phyloP scores from a whole-genome alignment of 2,797 vertebrate species.

The Luscinia luscinia region DNA sequence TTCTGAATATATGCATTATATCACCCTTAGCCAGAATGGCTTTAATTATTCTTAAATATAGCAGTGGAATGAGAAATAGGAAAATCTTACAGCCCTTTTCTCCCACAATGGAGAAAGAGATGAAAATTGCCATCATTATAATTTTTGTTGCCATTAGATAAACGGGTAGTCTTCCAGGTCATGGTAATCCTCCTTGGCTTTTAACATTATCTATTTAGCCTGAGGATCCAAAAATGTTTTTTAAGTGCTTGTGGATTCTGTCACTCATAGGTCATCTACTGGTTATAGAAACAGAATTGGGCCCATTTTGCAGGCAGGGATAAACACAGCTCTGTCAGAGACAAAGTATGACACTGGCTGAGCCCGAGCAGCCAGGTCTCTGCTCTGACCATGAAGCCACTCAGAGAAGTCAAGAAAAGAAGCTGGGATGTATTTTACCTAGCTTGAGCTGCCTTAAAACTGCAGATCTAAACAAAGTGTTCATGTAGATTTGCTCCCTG shows the following conservation, averaged over 20 bases:
- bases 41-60: conserved; percentile 73
- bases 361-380: background rate
- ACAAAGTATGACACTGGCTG: background rate
- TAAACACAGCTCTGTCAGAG: background rate
- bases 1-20: conserved; percentile 68
- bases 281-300: background rate
- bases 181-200: conserved; percentile 12
- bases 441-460: background rate
- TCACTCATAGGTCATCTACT: background rate
- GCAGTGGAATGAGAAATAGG: conserved; percentile 53
- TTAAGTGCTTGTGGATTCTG: conserved; percentile 28
- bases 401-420: background rate
- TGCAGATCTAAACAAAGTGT: conserved; percentile 21
- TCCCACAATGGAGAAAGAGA: conserved; percentile 28
- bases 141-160: conserved; percentile 51
- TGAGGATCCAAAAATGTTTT: background rate
- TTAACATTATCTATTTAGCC: conserved; percentile 11
- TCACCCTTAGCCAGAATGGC: conserved; percentile 56
- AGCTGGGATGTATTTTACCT: background rate
- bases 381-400: background rate
- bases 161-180: conserved; percentile 8
- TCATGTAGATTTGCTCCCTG: background rate
- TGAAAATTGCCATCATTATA: conserved; percentile 33
- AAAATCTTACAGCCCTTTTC: conserved; percentile 63
- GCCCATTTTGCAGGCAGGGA: background rate